Evolutionary conservation across 1,140 invertebrate species (phyloP).

Genomic region (Aporrectodea caliginosa): DNA sequence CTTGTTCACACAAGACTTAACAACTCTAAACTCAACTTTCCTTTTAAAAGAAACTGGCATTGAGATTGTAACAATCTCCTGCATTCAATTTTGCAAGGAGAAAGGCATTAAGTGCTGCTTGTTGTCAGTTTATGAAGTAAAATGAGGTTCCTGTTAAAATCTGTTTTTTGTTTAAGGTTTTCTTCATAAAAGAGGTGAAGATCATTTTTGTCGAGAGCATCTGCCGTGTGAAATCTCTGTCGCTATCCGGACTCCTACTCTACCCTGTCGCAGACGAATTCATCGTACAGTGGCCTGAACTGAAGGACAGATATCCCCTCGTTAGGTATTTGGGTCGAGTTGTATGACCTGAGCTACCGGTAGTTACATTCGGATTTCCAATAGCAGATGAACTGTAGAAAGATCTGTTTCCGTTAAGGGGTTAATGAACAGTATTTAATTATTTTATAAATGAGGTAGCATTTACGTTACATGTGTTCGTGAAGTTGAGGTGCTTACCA

Average conservation of each 20-base stretch:
- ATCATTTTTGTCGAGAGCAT: constrained; percentile 87
- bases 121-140: too few relatives aligned
- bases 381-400: not conserved
- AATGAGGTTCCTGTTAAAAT: too few relatives aligned
- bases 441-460: not conserved
- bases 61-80: too few relatives aligned
- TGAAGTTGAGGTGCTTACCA: too few relatives aligned
- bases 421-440: not conserved
- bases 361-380: not conserved
- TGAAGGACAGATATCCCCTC: constrained; percentile 62
- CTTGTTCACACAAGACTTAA: too few relatives aligned
- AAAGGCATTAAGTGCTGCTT: too few relatives aligned
- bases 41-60: too few relatives aligned
- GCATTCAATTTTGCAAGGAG: too few relatives aligned
- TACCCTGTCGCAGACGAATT: not conserved
- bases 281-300: constrained; percentile 68
- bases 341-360: not conserved
- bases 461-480: too few relatives aligned
- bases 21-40: too few relatives aligned
- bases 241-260: not conserved
- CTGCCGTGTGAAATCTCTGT: not conserved
- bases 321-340: constrained; percentile 57
- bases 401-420: not conserved
- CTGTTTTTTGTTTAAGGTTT: constrained; percentile 57
- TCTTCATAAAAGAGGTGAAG: constrained; percentile 65